Evolutionary conservation across 1,140 invertebrate species (phyloP), one percentile per base, ranked within the genome.

Genomic region (Drosophila persimilis): DNA sequence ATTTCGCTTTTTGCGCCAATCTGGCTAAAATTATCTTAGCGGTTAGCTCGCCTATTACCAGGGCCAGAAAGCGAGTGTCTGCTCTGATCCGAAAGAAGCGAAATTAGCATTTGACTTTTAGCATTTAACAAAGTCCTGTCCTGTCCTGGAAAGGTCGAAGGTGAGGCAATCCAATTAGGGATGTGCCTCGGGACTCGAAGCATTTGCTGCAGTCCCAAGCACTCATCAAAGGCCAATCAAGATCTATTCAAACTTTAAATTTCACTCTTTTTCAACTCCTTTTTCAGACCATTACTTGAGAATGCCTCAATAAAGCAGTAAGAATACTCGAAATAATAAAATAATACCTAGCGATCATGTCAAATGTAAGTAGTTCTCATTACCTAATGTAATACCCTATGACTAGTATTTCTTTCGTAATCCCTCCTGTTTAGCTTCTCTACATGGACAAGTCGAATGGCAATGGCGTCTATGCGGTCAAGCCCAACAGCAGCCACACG

Each of bases 401-500:
- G 44, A 29, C 15, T 15, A 48, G 50, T 15, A 29, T 29, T 29
- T 29, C 17, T 31, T 6, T 17, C 57, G 53, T 31, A 43, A 50
- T 11, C 41, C 17, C 39, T 44, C 48, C 53, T 39, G 55, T 46
- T 4, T 47, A 91, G 90, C 66, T 79, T 47, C 77, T 91, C 35
- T 71, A 80, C 64, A 90, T 91, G 81, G 90, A 91, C 63, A 91
- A 91, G 56, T 90, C 90, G 22, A 91, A 91, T 77, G 90, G 90
- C 58, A 91, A 91, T 77, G 86, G 86, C 45, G 73, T 90, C 41
- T 90, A 77, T 69, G 89, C 86, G 51, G 52, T 69, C 43, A 86
- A 73, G 53, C 46, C 61, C 20, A 60, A 60, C 55, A 70, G 63
- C 35, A 65, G 73, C 64, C 58, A 66, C 39, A 78, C 58, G 50